Evolutionary conservation across 2,113 vertebrate species (phyloP).

Genomic region (Microcebus ravelobensis): DNA sequence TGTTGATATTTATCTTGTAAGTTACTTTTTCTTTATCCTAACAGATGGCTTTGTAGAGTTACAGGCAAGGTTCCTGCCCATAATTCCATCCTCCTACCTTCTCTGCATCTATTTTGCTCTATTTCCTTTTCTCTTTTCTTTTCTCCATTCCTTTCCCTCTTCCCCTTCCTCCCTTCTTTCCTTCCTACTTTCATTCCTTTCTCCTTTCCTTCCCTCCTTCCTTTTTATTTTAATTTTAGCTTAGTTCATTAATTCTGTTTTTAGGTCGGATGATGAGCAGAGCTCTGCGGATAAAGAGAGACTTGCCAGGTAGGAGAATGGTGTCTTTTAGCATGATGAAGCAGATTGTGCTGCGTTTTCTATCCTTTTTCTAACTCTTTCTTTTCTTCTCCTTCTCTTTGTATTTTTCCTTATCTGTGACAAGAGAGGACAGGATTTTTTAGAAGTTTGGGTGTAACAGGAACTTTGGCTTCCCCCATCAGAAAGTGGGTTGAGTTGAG

Average conservation of each 20-base stretch:
- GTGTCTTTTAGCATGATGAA: slow-evolving; percentile 84
- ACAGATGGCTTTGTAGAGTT: slow-evolving; percentile 43
- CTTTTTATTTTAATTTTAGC: slow-evolving; percentile 84
- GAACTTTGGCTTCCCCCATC: slow-evolving; percentile 50
- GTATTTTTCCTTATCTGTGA: slow-evolving; percentile 70
- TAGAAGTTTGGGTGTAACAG: slow-evolving; percentile 51
- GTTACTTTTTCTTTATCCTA: slow-evolving; percentile 54
- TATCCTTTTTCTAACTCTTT: slow-evolving; percentile 68
- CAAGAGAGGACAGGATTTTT: slow-evolving; percentile 67
- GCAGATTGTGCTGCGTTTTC: slow-evolving; percentile 75
- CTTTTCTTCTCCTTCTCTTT: neutral
- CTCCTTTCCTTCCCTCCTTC: neutral
- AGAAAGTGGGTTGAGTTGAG: slow-evolving; percentile 73
- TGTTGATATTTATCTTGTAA: slow-evolving; percentile 48
- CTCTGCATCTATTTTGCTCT: slow-evolving; percentile 33
- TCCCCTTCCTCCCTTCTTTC: neutral
- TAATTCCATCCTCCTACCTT: slow-evolving; percentile 3
- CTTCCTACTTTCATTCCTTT: neutral
- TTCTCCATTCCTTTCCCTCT: neutral
- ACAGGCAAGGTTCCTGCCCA: slow-evolving; percentile 21
- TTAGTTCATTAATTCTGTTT: slow-evolving; percentile 92
- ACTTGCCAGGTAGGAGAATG: slow-evolving; percentile 92
- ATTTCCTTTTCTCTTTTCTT: neutral
- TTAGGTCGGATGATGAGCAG: slow-evolving; percentile 95
- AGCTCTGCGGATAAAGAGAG: slow-evolving; percentile 96